phyloP scores from a whole-genome alignment of 53 echinoderm and acorn worm genomes.

The Paracentrotus lividus region DNA sequence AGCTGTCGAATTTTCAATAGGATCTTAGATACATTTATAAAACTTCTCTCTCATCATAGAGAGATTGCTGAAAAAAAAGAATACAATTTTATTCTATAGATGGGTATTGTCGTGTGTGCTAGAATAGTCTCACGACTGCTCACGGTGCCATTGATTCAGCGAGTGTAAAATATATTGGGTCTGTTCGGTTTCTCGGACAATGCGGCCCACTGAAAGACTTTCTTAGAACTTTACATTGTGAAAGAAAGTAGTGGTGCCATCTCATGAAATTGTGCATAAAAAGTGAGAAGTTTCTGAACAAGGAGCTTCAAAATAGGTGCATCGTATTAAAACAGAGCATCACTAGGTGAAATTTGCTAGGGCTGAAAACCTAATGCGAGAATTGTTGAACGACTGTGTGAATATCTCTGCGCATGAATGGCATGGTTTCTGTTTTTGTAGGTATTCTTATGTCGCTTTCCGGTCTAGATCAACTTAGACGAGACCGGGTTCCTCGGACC shows the following conservation, averaged over 20 bases:
- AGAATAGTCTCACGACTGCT: not conserved
- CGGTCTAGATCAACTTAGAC: slow-evolving; percentile 1
- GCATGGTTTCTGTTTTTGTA: no score
- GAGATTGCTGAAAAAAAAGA: no score
- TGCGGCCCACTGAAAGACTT: no score
- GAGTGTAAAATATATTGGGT: not conserved
- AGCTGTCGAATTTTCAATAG: not conserved
- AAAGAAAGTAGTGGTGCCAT: no score
- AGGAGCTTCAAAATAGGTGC: not conserved
- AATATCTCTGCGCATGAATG: slow-evolving; percentile 43
- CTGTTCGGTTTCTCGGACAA: no score
- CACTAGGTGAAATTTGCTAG: no score
- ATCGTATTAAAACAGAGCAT: not conserved
- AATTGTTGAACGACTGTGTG: not conserved
- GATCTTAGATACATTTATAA: no score
- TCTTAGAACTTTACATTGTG: no score
- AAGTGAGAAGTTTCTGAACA: not conserved
- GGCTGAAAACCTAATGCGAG: slow-evolving; percentile 17
- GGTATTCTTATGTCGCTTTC: slow-evolving; percentile 45
- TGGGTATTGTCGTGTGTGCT: not conserved
- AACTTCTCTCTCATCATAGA: not conserved
- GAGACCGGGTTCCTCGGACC: not conserved
- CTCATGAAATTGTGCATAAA: not conserved
- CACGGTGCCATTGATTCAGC: not conserved
- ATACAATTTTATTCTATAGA: not conserved